Conservation (phyloP, 2,888 invertebrate species). For the Monoplex corrugatus region DNA sequence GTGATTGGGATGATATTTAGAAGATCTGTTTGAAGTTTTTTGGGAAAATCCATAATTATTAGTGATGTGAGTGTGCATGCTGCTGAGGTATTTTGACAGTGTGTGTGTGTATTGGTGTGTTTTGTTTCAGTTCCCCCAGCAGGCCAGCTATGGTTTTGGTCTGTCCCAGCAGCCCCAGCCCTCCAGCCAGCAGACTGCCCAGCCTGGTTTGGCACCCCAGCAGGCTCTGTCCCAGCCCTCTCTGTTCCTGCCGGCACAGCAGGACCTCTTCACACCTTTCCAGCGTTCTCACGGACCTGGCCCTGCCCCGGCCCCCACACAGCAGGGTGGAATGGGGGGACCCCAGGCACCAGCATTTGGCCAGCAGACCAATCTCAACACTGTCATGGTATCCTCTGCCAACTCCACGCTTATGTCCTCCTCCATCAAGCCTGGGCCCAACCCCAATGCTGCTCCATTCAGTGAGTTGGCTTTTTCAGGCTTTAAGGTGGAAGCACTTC, state of each 20-base stretch:
- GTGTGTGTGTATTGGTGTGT: no score
- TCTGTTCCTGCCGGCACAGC: slow-evolving; percentile 85
- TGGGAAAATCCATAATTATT: no score
- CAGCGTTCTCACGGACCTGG: slow-evolving; percentile 61
- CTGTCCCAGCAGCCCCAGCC: slow-evolving; percentile 74
- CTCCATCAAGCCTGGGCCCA: slow-evolving; percentile 86
- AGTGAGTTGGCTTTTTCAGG: no score
- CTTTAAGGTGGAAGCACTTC: no score
- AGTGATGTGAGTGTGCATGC: no score
- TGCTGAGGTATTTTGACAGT: no score
- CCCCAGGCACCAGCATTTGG: slow-evolving; percentile 56
- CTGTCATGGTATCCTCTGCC: slow-evolving; percentile 91
- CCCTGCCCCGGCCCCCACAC: slow-evolving; percentile 45
- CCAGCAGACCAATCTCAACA: slow-evolving; percentile 88
- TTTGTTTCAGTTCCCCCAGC: slow-evolving; percentile 67
- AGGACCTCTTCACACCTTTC: slow-evolving; percentile 56
- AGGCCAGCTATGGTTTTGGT: slow-evolving; percentile 84
- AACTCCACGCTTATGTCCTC: slow-evolving; percentile 94
- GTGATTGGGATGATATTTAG: no score
- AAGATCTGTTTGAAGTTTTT: no score
- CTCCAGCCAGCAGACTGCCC: slow-evolving; percentile 48
- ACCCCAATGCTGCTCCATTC: slow-evolving; percentile 52
- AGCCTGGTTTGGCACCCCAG: slow-evolving; percentile 62
- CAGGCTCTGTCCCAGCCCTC: slow-evolving; percentile 77
- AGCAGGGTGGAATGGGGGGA: slow-evolving; percentile 84